These are phyloP conservation scores for Pangasius macronema DNA, from an alignment of 2,797 vertebrate species.

Conservation along the genomic window DNA sequence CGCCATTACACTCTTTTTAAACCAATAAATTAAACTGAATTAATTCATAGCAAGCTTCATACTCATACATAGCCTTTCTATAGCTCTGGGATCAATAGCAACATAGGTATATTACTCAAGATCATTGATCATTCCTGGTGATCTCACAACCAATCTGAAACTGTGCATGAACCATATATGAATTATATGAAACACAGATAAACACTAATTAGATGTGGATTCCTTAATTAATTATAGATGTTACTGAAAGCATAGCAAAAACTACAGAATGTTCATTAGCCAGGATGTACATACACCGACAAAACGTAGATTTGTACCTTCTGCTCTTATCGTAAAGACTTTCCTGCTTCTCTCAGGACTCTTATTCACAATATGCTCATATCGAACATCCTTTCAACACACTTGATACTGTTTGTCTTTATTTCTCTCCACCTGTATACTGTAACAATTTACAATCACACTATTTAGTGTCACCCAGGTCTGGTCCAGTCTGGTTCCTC, in stretches of 20 bases:
- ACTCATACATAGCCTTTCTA: constrained; percentile 51
- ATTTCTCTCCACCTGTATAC: background rate
- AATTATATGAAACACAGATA: constrained; percentile 20
- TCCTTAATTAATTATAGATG: constrained; percentile 45
- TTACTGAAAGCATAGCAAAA: background rate
- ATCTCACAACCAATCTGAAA: constrained; percentile 51
- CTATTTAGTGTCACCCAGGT: too few relatives aligned
- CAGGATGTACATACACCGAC: background rate
- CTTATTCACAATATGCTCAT: background rate
- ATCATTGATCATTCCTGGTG: constrained; percentile 50
- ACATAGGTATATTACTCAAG: constrained; percentile 53
- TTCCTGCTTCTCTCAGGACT: background rate
- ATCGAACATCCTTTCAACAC: background rate
- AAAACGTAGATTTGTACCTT: background rate
- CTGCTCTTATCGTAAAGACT: background rate
- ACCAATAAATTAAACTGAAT: background rate
- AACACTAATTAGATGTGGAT: constrained; percentile 23
- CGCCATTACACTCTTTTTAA: background rate
- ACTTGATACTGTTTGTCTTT: too few relatives aligned
- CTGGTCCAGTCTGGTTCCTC: too few relatives aligned
- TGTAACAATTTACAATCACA: too few relatives aligned
- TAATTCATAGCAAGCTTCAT: constrained; percentile 50
- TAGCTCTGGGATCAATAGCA: constrained; percentile 50
- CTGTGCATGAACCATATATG: constrained; percentile 34
- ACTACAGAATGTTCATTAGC: constrained; percentile 35